Evolutionary conservation across 2,797 vertebrate species (phyloP).

Genomic region (Champsocephalus gunnari): DNA sequence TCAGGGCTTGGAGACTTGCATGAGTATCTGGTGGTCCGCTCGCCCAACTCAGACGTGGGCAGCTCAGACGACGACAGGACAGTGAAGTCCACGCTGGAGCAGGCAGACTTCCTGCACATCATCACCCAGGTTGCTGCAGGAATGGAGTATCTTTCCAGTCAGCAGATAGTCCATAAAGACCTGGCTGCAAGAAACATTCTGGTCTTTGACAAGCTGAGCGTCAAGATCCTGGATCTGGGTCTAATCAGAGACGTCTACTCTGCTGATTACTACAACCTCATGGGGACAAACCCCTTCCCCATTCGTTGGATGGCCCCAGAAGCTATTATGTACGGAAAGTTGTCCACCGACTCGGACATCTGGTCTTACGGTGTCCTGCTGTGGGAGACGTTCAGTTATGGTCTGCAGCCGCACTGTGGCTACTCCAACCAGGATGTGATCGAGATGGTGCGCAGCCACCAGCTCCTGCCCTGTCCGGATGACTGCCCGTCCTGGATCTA

Average conservation of each 20-base stretch:
- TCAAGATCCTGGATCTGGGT: slow-evolving; percentile 95
- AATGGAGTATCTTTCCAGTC: slow-evolving; percentile 96
- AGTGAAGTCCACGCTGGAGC: slow-evolving; percentile 93
- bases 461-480: slow-evolving; percentile 93
- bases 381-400: slow-evolving; percentile 98
- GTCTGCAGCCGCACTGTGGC: slow-evolving; percentile 96
- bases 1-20: slow-evolving; percentile 94
- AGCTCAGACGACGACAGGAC: slow-evolving; percentile 96
- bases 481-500: slow-evolving; percentile 97
- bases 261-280: slow-evolving; percentile 95
- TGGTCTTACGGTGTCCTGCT: slow-evolving; percentile 96
- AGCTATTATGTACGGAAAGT: slow-evolving; percentile 93
- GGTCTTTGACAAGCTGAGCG: slow-evolving; percentile 92
- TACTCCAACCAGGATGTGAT: slow-evolving; percentile 98
- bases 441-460: slow-evolving; percentile 93
- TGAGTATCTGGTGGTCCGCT: slow-evolving; percentile 96
- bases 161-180: slow-evolving; percentile 96
- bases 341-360: slow-evolving; percentile 95
- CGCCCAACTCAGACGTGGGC: slow-evolving; percentile 95
- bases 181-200: slow-evolving; percentile 94
- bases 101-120: slow-evolving; percentile 93
- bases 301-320: slow-evolving; percentile 98
- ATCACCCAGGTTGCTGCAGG: slow-evolving; percentile 94
- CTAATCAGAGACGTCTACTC: slow-evolving; percentile 96
- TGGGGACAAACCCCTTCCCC: slow-evolving; percentile 90